phyloP scores from a whole-genome alignment of 2,888 invertebrate species.

The Seira sanloemensis region DNA sequence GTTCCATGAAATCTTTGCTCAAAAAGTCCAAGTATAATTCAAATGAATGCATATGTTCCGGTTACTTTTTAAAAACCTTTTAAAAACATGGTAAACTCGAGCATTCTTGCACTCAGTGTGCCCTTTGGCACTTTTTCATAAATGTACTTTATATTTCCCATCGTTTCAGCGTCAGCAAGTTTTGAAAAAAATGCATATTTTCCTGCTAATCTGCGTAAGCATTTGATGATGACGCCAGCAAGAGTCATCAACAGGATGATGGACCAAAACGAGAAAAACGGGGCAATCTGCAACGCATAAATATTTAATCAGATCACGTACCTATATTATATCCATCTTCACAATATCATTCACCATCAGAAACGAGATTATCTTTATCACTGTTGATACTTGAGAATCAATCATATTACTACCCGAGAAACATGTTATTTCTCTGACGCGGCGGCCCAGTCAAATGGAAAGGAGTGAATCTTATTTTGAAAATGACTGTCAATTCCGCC shows the following conservation, averaged over 20 bases:
- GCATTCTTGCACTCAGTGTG: no score
- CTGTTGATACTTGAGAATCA: background rate
- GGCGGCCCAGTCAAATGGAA: background rate
- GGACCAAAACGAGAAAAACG: background rate
- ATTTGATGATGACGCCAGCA: background rate
- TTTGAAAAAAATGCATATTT: background rate
- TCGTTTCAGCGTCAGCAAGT: background rate
- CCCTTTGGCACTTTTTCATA: background rate
- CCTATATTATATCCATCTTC: background rate
- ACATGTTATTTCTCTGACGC: background rate
- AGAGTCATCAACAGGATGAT: no score
- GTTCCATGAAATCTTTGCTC: no score
- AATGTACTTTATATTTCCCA: no score
- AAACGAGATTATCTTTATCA: background rate
- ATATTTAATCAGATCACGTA: background rate
- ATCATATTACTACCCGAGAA: background rate
- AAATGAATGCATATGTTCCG: no score
- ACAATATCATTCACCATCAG: background rate
- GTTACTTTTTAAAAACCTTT: no score
- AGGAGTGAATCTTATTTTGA: background rate
- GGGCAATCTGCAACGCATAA: background rate
- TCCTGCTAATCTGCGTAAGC: background rate
- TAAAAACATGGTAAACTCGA: no score
- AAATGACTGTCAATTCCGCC: background rate
- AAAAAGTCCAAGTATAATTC: no score